Base-by-base conservation (phyloP, 2,797 vertebrate species). In the Darevskia nairensis region DNA sequence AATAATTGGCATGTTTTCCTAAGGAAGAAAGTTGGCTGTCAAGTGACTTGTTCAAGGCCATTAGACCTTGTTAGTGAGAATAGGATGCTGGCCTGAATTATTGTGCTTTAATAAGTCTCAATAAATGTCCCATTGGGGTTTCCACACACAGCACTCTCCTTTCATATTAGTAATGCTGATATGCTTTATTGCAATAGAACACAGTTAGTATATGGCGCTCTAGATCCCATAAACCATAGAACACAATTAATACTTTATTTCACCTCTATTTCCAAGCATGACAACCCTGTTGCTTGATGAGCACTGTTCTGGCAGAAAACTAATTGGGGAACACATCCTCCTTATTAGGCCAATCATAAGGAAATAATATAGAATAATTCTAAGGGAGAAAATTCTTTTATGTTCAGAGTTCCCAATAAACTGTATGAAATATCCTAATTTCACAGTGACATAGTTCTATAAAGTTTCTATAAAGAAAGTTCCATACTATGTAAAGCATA, bases 41-140 rank as follows among this genome's bases (percentile, higher is more conserved):
- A 72, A 76, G 35, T 75, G n/a, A 66, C n/a, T 75, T 76, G n/a
- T 80, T 85, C 75, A 80, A 89, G n/a, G 46, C n/a, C 32, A 89
- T 61, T 88, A 50, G 39, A 68, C 32, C 55, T 85, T 74, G 17
- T 85, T 80, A 80, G 13, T 74, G 25, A 68, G 64, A 84, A 79
- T 19, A 61, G 7, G 17, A 41, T 64, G 29, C 8, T 69, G 82
- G 71, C 15, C 35, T 39, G 29, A 4, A 72, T 75, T 64, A n/a
- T 17, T 75, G 61, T 32, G 17, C 44, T 74, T 61, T 74, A 66
- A 35, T 80, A 35, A 44, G 8, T 25, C 32, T 66, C 59, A 66
- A 39, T 69, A 81, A 39, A 76, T 23, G 66, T 89, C 21, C 61
- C 44, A 75, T n/a, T 68, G 59, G 55, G 77, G 59, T 59, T 80